Evolutionary conservation across 2,797 vertebrate genomes (phyloP).

Genomic region (Anniella stebbinsi): DNA sequence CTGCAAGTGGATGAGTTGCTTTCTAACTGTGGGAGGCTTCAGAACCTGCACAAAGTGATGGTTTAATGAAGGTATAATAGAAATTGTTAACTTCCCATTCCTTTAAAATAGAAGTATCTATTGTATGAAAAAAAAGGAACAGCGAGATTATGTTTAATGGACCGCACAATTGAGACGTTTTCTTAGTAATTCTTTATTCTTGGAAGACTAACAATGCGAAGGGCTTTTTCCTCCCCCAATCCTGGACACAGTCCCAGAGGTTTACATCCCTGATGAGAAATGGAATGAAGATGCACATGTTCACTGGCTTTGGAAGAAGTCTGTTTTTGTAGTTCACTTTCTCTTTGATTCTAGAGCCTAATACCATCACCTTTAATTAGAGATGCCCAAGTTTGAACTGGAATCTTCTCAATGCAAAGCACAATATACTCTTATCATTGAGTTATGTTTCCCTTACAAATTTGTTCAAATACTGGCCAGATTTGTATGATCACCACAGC

Average conservation of each 20-base stretch:
- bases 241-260: conserved; percentile 28
- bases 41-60: conserved; percentile 48
- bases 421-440: not conserved
- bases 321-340: not conserved
- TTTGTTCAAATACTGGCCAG: not conserved
- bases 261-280: not conserved
- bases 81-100: conserved; percentile 45
- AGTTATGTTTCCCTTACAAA: not conserved
- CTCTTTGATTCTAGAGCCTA: not conserved
- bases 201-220: conserved; percentile 17
- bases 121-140: conserved; percentile 39
- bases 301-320: not conserved
- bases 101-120: conserved; percentile 57
- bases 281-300: not conserved
- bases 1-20: conserved; percentile 60
- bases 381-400: not conserved
- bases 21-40: conserved; percentile 60
- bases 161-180: conserved; percentile 26
- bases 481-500: too few relatives aligned
- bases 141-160: conserved; percentile 49
- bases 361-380: not conserved
- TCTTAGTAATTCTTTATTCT: conserved; percentile 16
- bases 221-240: not conserved
- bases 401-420: not conserved
- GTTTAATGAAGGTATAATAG: conserved; percentile 58